A percentile compares a stretch with the other conserved stretches of the same genome.
Evolutionary conservation across 2,888 invertebrate genomes (phyloP).

Genomic region (Rhamnusium bicolor): DNA sequence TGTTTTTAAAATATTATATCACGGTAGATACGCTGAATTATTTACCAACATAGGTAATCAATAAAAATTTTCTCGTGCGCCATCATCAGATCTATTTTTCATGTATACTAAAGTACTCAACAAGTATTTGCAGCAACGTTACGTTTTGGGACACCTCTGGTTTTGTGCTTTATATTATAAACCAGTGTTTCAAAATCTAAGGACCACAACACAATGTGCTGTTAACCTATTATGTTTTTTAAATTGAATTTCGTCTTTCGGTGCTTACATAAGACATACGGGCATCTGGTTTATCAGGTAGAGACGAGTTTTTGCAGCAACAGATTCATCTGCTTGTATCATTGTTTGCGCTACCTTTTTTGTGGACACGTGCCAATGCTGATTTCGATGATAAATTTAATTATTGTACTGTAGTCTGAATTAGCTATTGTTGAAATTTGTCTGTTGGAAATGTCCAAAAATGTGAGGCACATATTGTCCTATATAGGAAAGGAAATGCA

Average conservation of each 20-base stretch:
- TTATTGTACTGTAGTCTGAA: slow-evolving; percentile 34
- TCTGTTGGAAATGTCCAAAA: slow-evolving; percentile 29
- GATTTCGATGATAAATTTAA: slow-evolving; percentile 33
- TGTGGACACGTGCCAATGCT: slow-evolving; percentile 41
- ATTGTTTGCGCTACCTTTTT: slow-evolving; percentile 32
- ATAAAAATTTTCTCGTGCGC: too few species aligned
- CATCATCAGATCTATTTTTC: too few species aligned
- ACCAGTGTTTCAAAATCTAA: slow-evolving; percentile 7
- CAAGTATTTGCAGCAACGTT: slow-evolving; percentile 14
- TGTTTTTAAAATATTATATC: too few species aligned
- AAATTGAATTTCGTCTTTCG: slow-evolving; percentile 30
- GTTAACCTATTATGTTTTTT: slow-evolving; percentile 29
- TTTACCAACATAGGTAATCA: too few species aligned
- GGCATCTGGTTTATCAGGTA: slow-evolving; percentile 34
- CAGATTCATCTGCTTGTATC: slow-evolving; percentile 39
- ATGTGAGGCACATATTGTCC: too few species aligned
- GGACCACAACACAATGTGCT: slow-evolving; percentile 18
- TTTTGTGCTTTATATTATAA: slow-evolving; percentile 27
- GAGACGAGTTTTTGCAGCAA: slow-evolving; percentile 29
- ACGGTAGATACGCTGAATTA: too few species aligned
- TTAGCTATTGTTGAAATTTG: slow-evolving; percentile 42
- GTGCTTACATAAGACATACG: slow-evolving; percentile 31
- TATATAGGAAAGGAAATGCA: too few species aligned
- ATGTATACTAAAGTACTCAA: background rate
- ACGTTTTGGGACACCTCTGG: slow-evolving; percentile 6